Evolutionary conservation across 2,113 vertebrate genomes (phyloP), one percentile per base, ranked within the genome.

Genomic region (Chionis minor): DNA sequence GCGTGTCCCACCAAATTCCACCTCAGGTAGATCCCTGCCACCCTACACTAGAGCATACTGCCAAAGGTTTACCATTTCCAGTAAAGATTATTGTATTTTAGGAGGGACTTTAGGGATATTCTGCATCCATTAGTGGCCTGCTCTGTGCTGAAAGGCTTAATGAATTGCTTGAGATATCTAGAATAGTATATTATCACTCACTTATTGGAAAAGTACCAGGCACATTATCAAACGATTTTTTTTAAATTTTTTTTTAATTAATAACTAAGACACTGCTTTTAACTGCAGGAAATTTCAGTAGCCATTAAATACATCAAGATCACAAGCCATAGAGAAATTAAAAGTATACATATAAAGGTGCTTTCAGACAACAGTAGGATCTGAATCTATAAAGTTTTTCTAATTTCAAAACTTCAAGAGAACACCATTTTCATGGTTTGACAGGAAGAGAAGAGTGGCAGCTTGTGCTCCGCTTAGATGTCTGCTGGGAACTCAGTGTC

Each of bases 111-210:
- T 45, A 82, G 45, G 45, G 14, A 61, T 74, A 44, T 81, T 86
- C 73, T 67, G 56, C 32, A 75, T 84, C 83, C 81, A 91, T 92
- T 95, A 94, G 38, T 75, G 61, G 81, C 49, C 73, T 89, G 58
- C 33, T 86, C 32, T 14, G 49, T 79, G 91, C 73, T 95, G 78
- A 84, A 92, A 94, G 24, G 65, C 49, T 90, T 92, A 92, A 95
- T 90, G 45, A 93, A 92, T 86, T 93, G 30, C 69, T 92, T 35
- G 52, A 79, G 69, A 49, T 54, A 85, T 27, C 86, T 58, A 62
- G 35, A 91, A 58, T 17, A 91, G 61, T 42, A 1, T 85, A 70
- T 95, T 89, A 51, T 63, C 70, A 69, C 35, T 85, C 40, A 58
- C 15, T 89, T 81, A 87, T 38, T 86, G 91, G 77, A 91, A 92